phyloP scores from a whole-genome alignment of 2,113 vertebrate genomes.

The Hippocampus barbouri region DNA sequence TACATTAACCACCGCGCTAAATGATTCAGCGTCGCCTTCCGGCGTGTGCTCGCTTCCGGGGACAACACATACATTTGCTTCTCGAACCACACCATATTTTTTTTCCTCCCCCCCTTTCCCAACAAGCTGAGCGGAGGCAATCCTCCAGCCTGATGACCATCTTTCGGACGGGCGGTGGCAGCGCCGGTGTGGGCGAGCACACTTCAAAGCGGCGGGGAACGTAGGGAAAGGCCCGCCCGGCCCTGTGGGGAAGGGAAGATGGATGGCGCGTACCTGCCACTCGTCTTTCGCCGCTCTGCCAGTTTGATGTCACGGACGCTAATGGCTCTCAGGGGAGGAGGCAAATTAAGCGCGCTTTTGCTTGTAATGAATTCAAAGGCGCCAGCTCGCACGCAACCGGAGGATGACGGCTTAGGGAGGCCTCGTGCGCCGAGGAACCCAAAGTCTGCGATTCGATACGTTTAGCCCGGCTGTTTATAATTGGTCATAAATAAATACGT shows the following conservation, averaged over 20 bases:
- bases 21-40: slow-evolving; percentile 25
- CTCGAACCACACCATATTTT: slow-evolving; percentile 29
- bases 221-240: slow-evolving; percentile 19
- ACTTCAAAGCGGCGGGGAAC: slow-evolving; percentile 22
- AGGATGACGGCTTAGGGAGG: slow-evolving; percentile 28
- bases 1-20: slow-evolving; percentile 30
- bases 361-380: slow-evolving; percentile 89
- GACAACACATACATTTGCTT: slow-evolving; percentile 26
- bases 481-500: slow-evolving; percentile 35
- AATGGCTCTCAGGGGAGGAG: slow-evolving; percentile 85
- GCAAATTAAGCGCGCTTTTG: slow-evolving; percentile 87
- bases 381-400: slow-evolving; percentile 61
- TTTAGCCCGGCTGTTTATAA: slow-evolving; percentile 21
- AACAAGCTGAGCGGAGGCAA: slow-evolving; percentile 2
- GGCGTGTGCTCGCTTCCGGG: slow-evolving; percentile 20
- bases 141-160: slow-evolving; percentile 11
- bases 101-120: not conserved
- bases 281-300: slow-evolving; percentile 75
- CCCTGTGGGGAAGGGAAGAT: slow-evolving; percentile 39
- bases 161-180: slow-evolving; percentile 5
- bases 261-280: slow-evolving; percentile 72
- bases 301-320: slow-evolving; percentile 84
- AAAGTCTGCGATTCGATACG: not conserved
- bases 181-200: slow-evolving; percentile 27
- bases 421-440: slow-evolving; percentile 1